These are phyloP conservation scores for Gobio occitaniae DNA, from an alignment of 2,797 vertebrate genomes.

Conservation along the genomic window DNA sequence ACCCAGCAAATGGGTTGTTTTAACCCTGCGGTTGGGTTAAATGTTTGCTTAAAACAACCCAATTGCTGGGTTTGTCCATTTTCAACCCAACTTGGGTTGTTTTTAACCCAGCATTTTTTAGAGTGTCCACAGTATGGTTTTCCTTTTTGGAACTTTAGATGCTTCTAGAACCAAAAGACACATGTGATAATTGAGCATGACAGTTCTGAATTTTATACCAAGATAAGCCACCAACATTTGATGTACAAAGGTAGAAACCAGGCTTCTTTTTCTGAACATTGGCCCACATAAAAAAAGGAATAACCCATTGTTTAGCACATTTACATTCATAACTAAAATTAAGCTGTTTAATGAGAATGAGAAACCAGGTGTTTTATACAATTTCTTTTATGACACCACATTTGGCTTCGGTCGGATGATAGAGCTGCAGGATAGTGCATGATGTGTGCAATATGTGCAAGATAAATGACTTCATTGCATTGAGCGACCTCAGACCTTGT, in stretches of 20 bases:
- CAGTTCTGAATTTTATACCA: neutral
- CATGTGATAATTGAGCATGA: neutral
- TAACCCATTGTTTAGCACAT: conserved; percentile 23
- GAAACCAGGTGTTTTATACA: conserved; percentile 9
- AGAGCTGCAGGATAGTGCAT: conserved; percentile 34
- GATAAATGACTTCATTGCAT: conserved; percentile 52
- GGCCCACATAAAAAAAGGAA: neutral
- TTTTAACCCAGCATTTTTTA: too few relatives aligned
- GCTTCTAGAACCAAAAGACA: conserved; percentile 54
- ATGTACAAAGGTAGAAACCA: conserved; percentile 51
- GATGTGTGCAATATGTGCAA: conserved; percentile 49
- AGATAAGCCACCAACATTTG: conserved; percentile 45
- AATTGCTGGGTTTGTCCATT: too few relatives aligned
- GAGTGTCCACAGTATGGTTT: conserved; percentile 24
- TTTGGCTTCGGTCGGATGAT: conserved; percentile 38
- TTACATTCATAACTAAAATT: conserved; percentile 11
- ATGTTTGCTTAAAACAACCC: too few relatives aligned
- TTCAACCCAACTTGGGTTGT: too few relatives aligned
- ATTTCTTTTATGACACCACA: conserved; percentile 22
- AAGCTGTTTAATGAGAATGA: conserved; percentile 14
- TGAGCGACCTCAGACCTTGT: conserved; percentile 49
- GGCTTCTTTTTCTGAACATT: conserved; percentile 20
- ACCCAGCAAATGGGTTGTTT: too few relatives aligned
- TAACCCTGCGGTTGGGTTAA: too few relatives aligned
- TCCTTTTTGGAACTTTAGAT: conserved; percentile 47